These are phyloP conservation scores for Furnarius figulus DNA, from an alignment of 2,113 vertebrate species.

Conservation along the genomic window DNA sequence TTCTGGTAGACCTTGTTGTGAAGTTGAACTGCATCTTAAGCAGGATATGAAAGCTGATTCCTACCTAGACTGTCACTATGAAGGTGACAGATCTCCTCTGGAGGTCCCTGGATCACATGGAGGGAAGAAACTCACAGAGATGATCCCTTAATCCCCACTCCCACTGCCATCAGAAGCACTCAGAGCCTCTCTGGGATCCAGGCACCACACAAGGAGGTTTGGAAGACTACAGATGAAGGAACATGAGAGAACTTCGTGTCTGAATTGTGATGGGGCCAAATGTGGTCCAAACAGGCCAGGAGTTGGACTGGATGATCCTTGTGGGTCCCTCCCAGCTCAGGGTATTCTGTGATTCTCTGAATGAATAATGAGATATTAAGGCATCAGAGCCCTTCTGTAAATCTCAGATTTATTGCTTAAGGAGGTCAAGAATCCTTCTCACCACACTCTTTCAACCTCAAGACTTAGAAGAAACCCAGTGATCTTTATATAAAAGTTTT, in stretches of 20 bases:
- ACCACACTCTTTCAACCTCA: not conserved
- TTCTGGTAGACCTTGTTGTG: not conserved
- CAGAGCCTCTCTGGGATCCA: not conserved
- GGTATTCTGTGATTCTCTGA: fast-evolving
- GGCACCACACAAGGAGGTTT: not conserved
- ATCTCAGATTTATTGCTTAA: not conserved
- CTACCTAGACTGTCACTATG: not conserved
- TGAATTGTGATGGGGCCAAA: not conserved
- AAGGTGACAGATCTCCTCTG: not conserved
- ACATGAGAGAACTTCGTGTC: fast-evolving
- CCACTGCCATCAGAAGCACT: too few species aligned
- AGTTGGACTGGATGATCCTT: not conserved
- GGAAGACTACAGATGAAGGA: not conserved
- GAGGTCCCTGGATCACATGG: not conserved
- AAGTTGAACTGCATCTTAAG: not conserved
- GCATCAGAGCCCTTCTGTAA: fast-evolving
- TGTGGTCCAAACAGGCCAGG: fast-evolving
- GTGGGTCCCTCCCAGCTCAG: not conserved
- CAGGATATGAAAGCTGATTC: not conserved
- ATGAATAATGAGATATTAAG: not conserved
- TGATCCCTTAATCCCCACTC: not conserved
- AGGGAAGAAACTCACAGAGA: not conserved
- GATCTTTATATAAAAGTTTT: not conserved
- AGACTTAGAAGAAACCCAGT: not conserved
- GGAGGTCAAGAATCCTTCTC: not conserved